Evolutionary conservation across 2,113 vertebrate genomes (phyloP), one percentile per base, ranked within the genome.

Genomic region (Stigmatopora nigra): DNA sequence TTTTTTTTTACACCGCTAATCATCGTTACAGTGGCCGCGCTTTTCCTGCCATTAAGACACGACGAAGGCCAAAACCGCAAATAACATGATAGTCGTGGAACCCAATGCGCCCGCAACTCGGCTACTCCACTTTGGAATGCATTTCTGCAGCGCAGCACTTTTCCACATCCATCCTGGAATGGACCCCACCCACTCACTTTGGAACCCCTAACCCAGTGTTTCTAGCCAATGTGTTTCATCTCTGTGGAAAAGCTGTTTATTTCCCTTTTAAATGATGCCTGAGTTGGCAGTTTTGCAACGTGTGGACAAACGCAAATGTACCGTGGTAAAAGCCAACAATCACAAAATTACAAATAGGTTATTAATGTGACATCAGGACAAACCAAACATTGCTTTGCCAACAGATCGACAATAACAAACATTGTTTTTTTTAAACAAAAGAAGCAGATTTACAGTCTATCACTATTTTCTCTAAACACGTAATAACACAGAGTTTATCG

Each of bases 31-130:
- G 77, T 82, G 78, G 75, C 76, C 79, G 78, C 65, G 80, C 80
- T 84, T 85, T 85, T 80, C 82, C 80, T 80, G 77, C 84, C 82
- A 84, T 86, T 82, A 80, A 69, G 76, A 74, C n/a, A 31, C n/a
- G 67, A 70, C 3, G 70, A 63, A 78, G 70, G 87, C 86, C 87
- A 88, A 88, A 88, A 68, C 85, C 84, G 55, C 87, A 78, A 83
- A 88, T 88, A 91, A 90, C 84, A 87, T 84, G 87, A 91, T 90
- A 91, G 89, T 87, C 88, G 87, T 90, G 89, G 87, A 91, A 90
- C 82, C 82, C 75, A 45, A 61, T 13, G 74, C 71, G 44, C 71
- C 75, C 79, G 73, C 45, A 2, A 62, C 60, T 45, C 61, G 14
- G 13, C 46, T 49, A 41, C 19, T 11, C 47, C 72, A 70, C 75